Evolutionary conservation across 2,888 invertebrate species (phyloP).

Genomic region (Sceliomorpha sp.): DNA sequence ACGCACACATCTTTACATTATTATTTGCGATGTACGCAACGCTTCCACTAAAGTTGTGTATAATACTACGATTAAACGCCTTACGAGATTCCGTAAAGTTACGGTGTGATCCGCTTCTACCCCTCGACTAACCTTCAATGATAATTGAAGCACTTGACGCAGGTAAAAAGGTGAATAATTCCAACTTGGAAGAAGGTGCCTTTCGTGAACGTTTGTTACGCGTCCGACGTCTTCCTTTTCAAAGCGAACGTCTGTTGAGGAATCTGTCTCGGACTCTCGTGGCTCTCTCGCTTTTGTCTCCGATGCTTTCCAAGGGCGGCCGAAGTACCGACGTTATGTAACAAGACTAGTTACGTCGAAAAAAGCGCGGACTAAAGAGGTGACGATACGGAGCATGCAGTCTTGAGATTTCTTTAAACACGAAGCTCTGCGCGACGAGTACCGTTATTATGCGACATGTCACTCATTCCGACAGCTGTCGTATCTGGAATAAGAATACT

Average conservation of each 20-base stretch:
- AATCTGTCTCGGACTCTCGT: conserved; percentile 12
- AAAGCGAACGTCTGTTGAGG: conserved; percentile 10
- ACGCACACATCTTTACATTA: too few species aligned
- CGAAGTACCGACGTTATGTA: conserved; percentile 24
- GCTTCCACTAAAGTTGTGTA: neutral
- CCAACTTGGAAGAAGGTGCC: neutral
- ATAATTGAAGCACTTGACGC: too few species aligned
- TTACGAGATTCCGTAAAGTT: too few species aligned
- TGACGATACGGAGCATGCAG: conserved; percentile 35
- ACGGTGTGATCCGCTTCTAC: too few species aligned
- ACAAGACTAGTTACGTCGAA: conserved; percentile 38
- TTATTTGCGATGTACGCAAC: neutral
- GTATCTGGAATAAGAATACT: conserved; percentile 7
- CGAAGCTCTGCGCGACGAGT: conserved; percentile 30
- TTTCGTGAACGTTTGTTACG: conserved; percentile 6
- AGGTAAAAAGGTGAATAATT: too few species aligned
- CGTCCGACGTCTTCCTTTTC: conserved; percentile 5
- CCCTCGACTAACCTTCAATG: too few species aligned
- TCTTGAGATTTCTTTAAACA: conserved; percentile 44
- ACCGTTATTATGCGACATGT: conserved; percentile 26
- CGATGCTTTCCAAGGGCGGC: conserved; percentile 24
- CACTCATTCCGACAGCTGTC: conserved; percentile 26
- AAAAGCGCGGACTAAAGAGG: conserved; percentile 7
- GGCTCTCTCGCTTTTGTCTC: conserved; percentile 27
- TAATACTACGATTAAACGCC: too few species aligned